Evolutionary conservation across 1,140 invertebrate species (phyloP).

Genomic region (Calosoma granatense): DNA sequence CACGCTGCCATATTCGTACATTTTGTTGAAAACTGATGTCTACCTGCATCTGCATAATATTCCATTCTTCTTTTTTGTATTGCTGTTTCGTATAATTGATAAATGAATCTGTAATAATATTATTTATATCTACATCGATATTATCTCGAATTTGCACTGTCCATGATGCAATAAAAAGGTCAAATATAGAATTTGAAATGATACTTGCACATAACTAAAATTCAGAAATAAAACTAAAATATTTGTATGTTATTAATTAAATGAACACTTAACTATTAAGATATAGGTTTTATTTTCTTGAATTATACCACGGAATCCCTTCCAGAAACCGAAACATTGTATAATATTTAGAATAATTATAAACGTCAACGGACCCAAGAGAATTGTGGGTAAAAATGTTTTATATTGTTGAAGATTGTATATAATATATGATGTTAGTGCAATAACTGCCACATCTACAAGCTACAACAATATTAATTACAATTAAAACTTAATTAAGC

Average conservation of each 20-base stretch:
- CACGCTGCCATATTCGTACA: conserved; percentile 45
- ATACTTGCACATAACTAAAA: neutral
- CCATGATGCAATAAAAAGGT: neutral
- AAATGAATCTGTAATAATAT: neutral
- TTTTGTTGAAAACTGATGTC: neutral
- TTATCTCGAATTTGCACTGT: neutral
- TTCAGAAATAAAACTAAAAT: neutral
- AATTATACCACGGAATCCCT: neutral
- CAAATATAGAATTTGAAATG: neutral
- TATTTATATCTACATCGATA: neutral
- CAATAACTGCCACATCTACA: too few species aligned
- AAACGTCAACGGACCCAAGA: neutral
- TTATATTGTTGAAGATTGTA: neutral
- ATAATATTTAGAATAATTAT: neutral
- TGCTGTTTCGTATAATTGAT: neutral
- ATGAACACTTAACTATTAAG: neutral
- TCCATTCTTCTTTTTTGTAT: neutral
- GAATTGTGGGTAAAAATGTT: neutral
- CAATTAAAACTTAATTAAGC: too few species aligned
- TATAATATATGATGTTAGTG: too few species aligned
- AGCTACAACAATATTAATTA: too few species aligned
- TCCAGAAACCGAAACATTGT: neutral
- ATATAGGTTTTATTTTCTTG: neutral
- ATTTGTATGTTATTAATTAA: neutral
- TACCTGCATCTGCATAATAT: neutral